These are phyloP conservation scores for Drosophila malerkotliana DNA, from an alignment of 1,140 invertebrate species.

Conservation along the genomic window DNA sequence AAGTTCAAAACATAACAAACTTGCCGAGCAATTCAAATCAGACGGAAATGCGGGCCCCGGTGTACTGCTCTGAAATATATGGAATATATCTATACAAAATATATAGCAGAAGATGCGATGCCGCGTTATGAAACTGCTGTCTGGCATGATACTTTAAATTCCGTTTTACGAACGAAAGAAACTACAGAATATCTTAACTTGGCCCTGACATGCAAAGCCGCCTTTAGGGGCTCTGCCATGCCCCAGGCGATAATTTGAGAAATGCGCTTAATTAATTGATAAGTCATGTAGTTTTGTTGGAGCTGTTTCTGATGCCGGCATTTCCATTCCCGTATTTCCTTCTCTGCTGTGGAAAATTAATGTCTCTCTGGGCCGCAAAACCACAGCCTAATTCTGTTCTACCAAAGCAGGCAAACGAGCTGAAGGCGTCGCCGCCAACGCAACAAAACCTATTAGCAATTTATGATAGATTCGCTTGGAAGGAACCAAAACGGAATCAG, in stretches of 20 bases:
- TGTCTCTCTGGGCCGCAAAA: slow-evolving; percentile 63
- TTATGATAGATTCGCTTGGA: slow-evolving; percentile 53
- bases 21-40: slow-evolving; percentile 78
- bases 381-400: slow-evolving; percentile 57
- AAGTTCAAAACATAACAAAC: slow-evolving; percentile 81
- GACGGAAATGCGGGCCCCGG: slow-evolving; percentile 68
- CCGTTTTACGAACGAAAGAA: slow-evolving; percentile 8
- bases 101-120: slow-evolving; percentile 3
- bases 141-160: slow-evolving; percentile 59
- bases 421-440: slow-evolving; percentile 46
- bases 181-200: slow-evolving; percentile 46
- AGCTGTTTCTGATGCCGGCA: slow-evolving; percentile 1
- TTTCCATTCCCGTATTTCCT: not conserved
- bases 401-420: slow-evolving; percentile 62
- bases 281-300: slow-evolving; percentile 61
- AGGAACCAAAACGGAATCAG: slow-evolving; percentile 6
- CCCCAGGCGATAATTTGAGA: slow-evolving; percentile 73
- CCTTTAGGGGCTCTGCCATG: slow-evolving; percentile 17
- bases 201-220: slow-evolving; percentile 59
- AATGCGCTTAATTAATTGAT: slow-evolving; percentile 76
- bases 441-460: slow-evolving; percentile 70
- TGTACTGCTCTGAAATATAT: slow-evolving; percentile 36
- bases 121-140: slow-evolving; percentile 60
- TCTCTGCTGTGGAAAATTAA: slow-evolving; percentile 43
- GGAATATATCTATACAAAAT: slow-evolving; percentile 5